Conservation (phyloP, 2,113 vertebrate genomes). For the Pseudopipra pipra region DNA sequence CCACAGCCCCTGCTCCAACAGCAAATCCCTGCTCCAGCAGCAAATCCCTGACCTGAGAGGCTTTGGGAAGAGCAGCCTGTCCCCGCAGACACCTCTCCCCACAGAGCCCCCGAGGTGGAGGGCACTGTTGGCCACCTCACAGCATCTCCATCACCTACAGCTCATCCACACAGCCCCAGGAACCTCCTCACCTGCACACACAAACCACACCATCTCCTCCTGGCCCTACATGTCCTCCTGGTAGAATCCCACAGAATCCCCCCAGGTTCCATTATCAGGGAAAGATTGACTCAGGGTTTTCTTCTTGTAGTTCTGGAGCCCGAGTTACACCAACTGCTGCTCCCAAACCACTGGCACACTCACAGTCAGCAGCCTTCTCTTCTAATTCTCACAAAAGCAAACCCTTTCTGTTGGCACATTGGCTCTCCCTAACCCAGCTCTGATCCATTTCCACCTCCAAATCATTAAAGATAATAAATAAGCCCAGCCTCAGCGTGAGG, state of each 20-base stretch:
- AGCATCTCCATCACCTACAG: background rate
- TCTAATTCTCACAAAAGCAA: background rate
- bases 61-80: background rate
- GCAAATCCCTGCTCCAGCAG: background rate
- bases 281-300: background rate
- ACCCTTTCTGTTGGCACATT: background rate
- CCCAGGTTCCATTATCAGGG: background rate
- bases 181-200: background rate
- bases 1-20: background rate
- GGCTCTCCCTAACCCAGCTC: background rate
- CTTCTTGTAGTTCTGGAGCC: background rate
- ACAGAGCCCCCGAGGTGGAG: accelerated
- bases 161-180: accelerated
- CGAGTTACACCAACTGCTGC: background rate
- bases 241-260: background rate
- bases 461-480: conserved; percentile 31
- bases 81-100: background rate
- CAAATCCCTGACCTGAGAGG: background rate
- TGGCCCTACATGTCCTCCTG: accelerated
- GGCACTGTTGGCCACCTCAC: background rate
- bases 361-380: background rate
- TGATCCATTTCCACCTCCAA: conserved; percentile 1
- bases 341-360: accelerated
- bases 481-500: background rate
- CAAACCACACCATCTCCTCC: accelerated